These are phyloP conservation scores for Gouania willdenowi DNA, from an alignment of 2,797 vertebrate genomes.

Conservation along the genomic window DNA sequence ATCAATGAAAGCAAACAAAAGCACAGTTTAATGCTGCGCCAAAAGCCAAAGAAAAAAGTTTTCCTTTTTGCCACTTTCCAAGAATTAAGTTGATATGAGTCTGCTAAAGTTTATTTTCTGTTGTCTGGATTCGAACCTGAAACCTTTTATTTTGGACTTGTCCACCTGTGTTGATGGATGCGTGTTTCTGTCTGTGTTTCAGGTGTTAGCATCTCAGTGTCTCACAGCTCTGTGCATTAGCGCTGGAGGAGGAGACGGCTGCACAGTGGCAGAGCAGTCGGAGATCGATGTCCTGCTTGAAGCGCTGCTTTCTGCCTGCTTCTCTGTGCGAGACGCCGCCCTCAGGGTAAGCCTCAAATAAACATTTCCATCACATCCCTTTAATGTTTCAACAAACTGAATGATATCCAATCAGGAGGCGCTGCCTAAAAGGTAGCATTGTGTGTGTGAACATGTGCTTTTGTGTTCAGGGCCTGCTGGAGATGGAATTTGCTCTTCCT, in stretches of 20 bases:
- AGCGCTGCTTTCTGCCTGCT: constrained; percentile 87
- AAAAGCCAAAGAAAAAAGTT: too few relatives aligned
- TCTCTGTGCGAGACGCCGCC: constrained; percentile 88
- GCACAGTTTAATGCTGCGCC: too few relatives aligned
- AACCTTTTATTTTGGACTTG: too few relatives aligned
- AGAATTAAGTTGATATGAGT: too few relatives aligned
- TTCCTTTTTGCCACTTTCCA: too few relatives aligned
- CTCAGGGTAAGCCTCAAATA: constrained; percentile 87
- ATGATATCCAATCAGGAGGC: too few relatives aligned
- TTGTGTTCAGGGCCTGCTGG: constrained; percentile 82
- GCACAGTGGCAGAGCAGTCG: constrained; percentile 89
- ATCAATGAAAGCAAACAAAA: too few relatives aligned
- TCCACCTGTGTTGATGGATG: not conserved
- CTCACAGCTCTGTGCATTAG: constrained; percentile 86
- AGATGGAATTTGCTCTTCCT: constrained; percentile 92
- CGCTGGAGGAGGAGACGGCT: constrained; percentile 85
- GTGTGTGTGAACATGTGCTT: not conserved
- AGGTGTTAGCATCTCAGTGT: constrained; percentile 89
- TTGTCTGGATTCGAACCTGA: too few relatives aligned
- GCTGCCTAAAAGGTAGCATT: too few relatives aligned
- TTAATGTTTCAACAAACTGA: too few relatives aligned
- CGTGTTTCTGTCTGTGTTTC: constrained; percentile 5
- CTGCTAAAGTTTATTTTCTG: too few relatives aligned
- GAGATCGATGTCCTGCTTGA: constrained; percentile 90
- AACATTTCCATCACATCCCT: too few relatives aligned